Conservation (phyloP, 2,888 invertebrate genomes). For the Antheraea yamamai region DNA sequence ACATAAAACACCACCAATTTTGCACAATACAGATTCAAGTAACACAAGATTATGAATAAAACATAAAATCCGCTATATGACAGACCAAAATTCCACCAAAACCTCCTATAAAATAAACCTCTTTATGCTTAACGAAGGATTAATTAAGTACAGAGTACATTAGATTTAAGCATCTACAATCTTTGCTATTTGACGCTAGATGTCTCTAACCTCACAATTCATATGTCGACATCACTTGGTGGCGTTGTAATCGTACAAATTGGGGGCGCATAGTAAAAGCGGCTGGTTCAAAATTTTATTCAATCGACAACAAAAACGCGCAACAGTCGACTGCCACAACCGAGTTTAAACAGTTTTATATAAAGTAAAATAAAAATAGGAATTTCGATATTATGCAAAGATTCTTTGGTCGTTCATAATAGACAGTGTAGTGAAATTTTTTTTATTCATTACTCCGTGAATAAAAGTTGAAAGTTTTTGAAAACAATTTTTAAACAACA, state of each 20-base stretch:
- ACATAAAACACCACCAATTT: too few relatives aligned
- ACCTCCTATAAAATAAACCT: too few relatives aligned
- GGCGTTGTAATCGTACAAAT: slow-evolving; percentile 40
- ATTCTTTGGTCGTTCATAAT: background rate
- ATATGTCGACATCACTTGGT: slow-evolving; percentile 31
- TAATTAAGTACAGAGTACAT: too few relatives aligned
- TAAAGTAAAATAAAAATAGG: slow-evolving; percentile 1
- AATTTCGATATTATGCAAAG: background rate
- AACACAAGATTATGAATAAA: too few relatives aligned
- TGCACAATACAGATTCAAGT: too few relatives aligned
- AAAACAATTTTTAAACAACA: background rate
- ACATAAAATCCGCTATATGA: too few relatives aligned
- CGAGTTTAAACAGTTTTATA: background rate
- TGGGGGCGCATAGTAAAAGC: slow-evolving; percentile 44
- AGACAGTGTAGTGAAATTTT: slow-evolving; percentile 21
- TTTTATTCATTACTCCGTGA: slow-evolving; percentile 1
- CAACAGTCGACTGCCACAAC: slow-evolving; percentile 54
- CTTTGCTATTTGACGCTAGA: slow-evolving; percentile 50
- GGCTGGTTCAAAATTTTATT: slow-evolving; percentile 69
- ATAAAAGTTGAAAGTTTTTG: background rate
- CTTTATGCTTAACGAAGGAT: too few relatives aligned
- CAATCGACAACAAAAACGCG: slow-evolving; percentile 75
- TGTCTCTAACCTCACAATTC: slow-evolving; percentile 38
- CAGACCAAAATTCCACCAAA: too few relatives aligned
- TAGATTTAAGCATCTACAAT: background rate